A percentile compares a stretch with the other conserved stretches of the same genome.
These are phyloP conservation scores for Drosophila paucipuncta DNA, from an alignment of 2,888 invertebrate species.

Conservation along the genomic window DNA sequence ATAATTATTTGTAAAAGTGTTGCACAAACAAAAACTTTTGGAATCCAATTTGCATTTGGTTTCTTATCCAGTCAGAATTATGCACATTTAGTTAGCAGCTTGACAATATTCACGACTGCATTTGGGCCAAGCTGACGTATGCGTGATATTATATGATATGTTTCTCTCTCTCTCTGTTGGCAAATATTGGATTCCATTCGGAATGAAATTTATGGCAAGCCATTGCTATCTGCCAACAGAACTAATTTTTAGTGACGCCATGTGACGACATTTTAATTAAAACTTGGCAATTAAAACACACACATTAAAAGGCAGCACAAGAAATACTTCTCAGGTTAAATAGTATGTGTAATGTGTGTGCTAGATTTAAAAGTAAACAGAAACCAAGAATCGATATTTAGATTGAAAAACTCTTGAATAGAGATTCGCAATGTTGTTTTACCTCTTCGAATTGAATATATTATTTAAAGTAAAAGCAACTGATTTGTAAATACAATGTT, in stretches of 20 bases:
- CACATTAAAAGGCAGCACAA: background rate
- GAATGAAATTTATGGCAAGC: constrained; percentile 65
- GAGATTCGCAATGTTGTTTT: background rate
- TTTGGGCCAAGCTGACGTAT: constrained; percentile 52
- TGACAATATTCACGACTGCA: constrained; percentile 57
- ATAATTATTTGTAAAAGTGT: background rate
- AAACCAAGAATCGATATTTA: background rate
- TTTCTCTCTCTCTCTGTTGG: constrained; percentile 3
- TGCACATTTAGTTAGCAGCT: constrained; percentile 70
- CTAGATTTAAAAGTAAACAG: background rate
- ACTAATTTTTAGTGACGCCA: constrained; percentile 29
- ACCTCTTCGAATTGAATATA: background rate
- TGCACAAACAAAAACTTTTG: constrained; percentile 2
- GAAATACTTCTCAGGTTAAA: background rate
- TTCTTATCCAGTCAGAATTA: constrained; percentile 56
- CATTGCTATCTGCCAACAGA: constrained; percentile 44
- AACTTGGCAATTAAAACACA: constrained; percentile 48
- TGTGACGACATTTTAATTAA: constrained; percentile 76
- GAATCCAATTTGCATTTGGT: constrained; percentile 45
- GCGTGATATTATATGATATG: constrained; percentile 33
- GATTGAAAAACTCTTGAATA: background rate
- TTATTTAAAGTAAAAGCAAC: background rate
- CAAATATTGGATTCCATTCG: constrained; percentile 56
- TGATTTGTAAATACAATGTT: background rate
- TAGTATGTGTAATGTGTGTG: background rate